Evolutionary conservation across 2,888 invertebrate species (phyloP).

Genomic region (Eristalis intricaria): DNA sequence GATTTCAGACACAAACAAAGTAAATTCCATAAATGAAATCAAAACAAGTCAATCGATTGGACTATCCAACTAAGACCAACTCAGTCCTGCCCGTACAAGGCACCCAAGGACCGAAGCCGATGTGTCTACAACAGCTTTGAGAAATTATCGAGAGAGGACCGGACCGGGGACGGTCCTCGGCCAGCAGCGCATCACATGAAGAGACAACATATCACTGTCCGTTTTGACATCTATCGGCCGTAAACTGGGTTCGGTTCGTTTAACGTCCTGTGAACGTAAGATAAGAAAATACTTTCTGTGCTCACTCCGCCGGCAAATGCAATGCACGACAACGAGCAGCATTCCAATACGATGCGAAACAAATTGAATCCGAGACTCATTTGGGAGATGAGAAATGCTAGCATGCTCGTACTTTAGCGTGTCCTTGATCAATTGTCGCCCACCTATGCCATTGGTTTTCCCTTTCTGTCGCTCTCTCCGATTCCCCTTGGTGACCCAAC

Average conservation of each 20-base stretch:
- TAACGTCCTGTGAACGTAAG: conserved; percentile 49
- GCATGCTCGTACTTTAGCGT: conserved; percentile 20
- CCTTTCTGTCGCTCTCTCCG: not conserved
- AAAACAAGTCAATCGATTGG: conserved; percentile 49
- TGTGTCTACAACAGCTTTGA: conserved; percentile 22
- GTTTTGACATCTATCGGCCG: conserved; percentile 48
- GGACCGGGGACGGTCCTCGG: not conserved
- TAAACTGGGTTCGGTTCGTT: conserved; percentile 52
- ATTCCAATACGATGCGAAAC: conserved; percentile 55
- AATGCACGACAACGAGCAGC: not conserved
- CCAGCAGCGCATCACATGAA: conserved; percentile 20
- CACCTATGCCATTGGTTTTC: not conserved
- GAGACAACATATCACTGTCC: conserved; percentile 52
- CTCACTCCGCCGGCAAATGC: not conserved
- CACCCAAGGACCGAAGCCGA: not conserved
- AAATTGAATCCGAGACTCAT: conserved; percentile 58
- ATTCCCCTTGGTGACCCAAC: conserved; percentile 2
- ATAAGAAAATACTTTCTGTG: conserved; percentile 24
- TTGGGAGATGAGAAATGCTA: conserved; percentile 50
- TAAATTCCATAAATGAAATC: conserved; percentile 45
- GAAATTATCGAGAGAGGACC: not conserved
- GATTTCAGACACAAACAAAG: conserved; percentile 2
- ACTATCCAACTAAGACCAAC: not conserved
- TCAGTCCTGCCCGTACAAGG: not conserved
- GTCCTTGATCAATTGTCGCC: conserved; percentile 45